Conservation (phyloP, 2,113 vertebrate species). For the Apus apus region DNA sequence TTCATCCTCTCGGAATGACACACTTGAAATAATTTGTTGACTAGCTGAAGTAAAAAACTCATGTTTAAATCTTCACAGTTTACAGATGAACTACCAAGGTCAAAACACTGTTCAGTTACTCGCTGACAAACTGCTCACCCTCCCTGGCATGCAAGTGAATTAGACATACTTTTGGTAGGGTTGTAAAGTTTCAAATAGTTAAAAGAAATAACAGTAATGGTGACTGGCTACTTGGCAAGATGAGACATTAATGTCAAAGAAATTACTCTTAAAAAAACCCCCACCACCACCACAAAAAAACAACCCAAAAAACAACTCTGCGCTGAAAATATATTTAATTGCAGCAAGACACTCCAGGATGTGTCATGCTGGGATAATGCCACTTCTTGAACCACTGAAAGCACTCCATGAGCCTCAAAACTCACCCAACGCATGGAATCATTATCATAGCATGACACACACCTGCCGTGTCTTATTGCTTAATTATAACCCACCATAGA, state of each 20-base stretch:
- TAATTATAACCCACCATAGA: slow-evolving; percentile 86
- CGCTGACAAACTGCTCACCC: not conserved
- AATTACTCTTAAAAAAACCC: slow-evolving; percentile 73
- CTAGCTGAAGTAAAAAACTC: slow-evolving; percentile 6
- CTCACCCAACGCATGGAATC: slow-evolving; percentile 86
- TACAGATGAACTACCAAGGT: slow-evolving; percentile 28
- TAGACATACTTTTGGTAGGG: slow-evolving; percentile 42
- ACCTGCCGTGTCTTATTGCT: slow-evolving; percentile 88
- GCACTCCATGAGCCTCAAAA: slow-evolving; percentile 83
- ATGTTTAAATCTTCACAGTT: not conserved
- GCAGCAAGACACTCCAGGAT: slow-evolving; percentile 84
- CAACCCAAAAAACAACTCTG: slow-evolving; percentile 44
- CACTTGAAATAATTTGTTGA: slow-evolving; percentile 28
- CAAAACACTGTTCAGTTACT: not conserved
- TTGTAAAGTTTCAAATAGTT: slow-evolving; percentile 71
- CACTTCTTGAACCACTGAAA: slow-evolving; percentile 87
- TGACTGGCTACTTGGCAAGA: slow-evolving; percentile 78
- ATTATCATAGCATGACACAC: slow-evolving; percentile 87
- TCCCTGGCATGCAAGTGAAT: slow-evolving; percentile 27
- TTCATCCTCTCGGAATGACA: not conserved
- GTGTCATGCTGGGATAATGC: slow-evolving; percentile 86
- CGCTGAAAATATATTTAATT: slow-evolving; percentile 83
- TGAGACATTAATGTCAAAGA: slow-evolving; percentile 80
- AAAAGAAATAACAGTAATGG: slow-evolving; percentile 66
- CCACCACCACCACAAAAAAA: slow-evolving; percentile 25